Evolutionary conservation across 2,113 vertebrate species (phyloP), one percentile per base, ranked within the genome.

Genomic region (Nanorana parkeri): DNA sequence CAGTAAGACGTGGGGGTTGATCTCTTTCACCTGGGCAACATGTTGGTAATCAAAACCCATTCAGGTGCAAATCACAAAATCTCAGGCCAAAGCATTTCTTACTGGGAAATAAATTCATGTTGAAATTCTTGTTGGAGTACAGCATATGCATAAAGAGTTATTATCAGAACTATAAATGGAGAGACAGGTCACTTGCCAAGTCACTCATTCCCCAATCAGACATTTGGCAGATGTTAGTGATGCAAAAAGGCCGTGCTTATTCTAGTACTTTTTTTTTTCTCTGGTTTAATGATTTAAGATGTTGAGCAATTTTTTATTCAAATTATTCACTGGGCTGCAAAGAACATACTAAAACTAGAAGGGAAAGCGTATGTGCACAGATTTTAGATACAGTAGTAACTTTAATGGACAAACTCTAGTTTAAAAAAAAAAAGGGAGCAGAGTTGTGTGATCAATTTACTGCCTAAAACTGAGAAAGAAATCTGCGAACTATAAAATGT

Each of bases 61-160:
- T 82, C 72, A 75, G 63, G 72, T 82, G 72, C 80, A 82, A 82
- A 82, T 82, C n/a, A 76, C 71, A 24, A 66, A 67, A 82, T 76
- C 68, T 36, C 54, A 76, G 64, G 32, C 71, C 80, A 82, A 72
- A 76, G 21, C 56, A 29, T 24, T 32, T 60, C 71, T 82, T 76
- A 56, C 68, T 60, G 54, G 24, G 71, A 76, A 76, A 82, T 82
- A 82, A 75, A 82, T 82, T 76, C 52, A 82, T 76, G 80, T 64
- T 51, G 51, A 82, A 82, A 76, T 82, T 82, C 80, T 82, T 82
- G 47, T 82, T 82, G 72, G 80, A 82, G 80, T 82, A 82, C 71
- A 82, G 80, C 80, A 82, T 82, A 82, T 82, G 80, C 80, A 82
- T 82, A 82, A 75, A 82, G 71, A 74, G 80, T 82, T 76, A 82